Evolutionary conservation across 2,888 invertebrate species (phyloP), one percentile per base, ranked within the genome.

Genomic region (Congeria kusceri): DNA sequence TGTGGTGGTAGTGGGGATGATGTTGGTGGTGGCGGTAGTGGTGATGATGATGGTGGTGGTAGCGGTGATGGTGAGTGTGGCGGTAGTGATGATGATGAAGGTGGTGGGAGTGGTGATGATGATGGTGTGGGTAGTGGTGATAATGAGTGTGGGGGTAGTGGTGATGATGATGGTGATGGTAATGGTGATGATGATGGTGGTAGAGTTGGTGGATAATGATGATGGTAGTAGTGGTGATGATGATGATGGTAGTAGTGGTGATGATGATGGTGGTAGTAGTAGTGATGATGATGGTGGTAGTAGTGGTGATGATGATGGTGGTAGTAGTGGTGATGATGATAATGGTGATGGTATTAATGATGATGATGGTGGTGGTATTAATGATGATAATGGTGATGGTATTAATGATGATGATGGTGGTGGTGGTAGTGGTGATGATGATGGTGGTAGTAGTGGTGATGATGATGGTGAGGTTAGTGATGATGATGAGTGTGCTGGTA

Each of bases 201-300:
- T 63, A 44, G 18, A 23, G 44, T 18, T 18, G 29, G 32, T 61
- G 32, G 28, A 28, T 58, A 29, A 18, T 27, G n/a, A 39, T 32
- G 32, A n/a, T 29, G n/a, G 5, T 61, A 11, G n/a, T 32, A 11
- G 32, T 61, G n/a, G 32, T 15, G n/a, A 39, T 29, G n/a, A 39
- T 61, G 32, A 39, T 61, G n/a, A 39, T 32, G 32, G 32, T 32
- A 29, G 32, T 61, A 29, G n/a, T 32, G 32, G 32, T 32, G 32
- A 18, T 61, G 32, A 39, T 32, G 32, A 18, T 61, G 32, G 32
- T n/a, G 32, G n/a, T 23, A 29, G 32, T 28, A 18, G 32, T 18
- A 29, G 32, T 15, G 32, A 39, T 32, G 32, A 39, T 32, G 20
- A 18, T n/a, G 32, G 32, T 29, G 32, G 32, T 32, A 18, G 32